Percentiles rank a stretch among this genome's conserved stretches.
Evolutionary conservation across 2,797 vertebrate species (phyloP).

Genomic region (Premnoplex brunnescens): DNA sequence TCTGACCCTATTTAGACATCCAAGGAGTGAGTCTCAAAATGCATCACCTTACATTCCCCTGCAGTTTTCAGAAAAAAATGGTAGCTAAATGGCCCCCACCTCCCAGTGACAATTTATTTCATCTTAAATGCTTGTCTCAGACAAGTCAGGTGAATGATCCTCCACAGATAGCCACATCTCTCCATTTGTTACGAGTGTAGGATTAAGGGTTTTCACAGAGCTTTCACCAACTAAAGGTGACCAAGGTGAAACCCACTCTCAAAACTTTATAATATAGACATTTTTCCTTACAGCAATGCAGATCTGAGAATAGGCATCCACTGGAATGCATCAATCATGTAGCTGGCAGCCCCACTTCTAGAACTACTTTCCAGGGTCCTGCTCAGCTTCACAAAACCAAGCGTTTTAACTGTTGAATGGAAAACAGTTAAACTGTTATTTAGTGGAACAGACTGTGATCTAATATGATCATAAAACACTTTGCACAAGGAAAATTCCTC

Average conservation of each 20-base stretch:
- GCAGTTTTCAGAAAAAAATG: not conserved
- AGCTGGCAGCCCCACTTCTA: not conserved
- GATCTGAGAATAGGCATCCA: not conserved
- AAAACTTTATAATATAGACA: not conserved
- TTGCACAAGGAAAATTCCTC: slow-evolving; percentile 10
- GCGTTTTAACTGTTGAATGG: slow-evolving; percentile 17
- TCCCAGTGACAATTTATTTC: not conserved
- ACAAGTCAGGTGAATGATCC: not conserved
- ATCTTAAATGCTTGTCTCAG: not conserved
- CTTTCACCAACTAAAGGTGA: not conserved
- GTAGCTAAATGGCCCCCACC: not conserved
- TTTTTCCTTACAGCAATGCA: not conserved
- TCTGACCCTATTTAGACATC: not conserved
- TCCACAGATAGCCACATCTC: not conserved
- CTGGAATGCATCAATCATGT: not conserved
- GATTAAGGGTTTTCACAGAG: not conserved
- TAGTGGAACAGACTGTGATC: not conserved
- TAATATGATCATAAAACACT: slow-evolving; percentile 21
- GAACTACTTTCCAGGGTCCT: not conserved
- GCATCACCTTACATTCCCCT: not conserved
- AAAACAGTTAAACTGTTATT: slow-evolving; percentile 11
- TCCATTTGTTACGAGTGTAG: not conserved
- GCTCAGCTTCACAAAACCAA: slow-evolving; percentile 22
- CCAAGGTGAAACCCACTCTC: not conserved
- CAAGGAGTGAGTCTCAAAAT: not conserved